These are phyloP conservation scores for Calliphora vicina DNA, from an alignment of 1,140 invertebrate genomes.

Conservation along the genomic window DNA sequence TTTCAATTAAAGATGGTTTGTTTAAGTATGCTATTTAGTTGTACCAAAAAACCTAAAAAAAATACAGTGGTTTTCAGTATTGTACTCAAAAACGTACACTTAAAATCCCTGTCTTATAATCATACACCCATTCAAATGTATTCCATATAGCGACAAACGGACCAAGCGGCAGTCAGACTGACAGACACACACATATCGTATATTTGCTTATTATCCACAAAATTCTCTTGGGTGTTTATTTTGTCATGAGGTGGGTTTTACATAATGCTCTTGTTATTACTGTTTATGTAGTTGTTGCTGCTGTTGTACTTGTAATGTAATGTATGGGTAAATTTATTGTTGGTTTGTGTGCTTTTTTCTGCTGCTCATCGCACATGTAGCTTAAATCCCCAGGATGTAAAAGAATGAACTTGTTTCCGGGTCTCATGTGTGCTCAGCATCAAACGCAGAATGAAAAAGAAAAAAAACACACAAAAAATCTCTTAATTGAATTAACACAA, in stretches of 20 bases:
- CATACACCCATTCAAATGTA: too few species aligned
- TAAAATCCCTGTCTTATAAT: too few species aligned
- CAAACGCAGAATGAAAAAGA: too few species aligned
- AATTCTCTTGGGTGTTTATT: background rate
- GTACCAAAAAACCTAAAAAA: too few species aligned
- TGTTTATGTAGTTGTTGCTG: too few species aligned
- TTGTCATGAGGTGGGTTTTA: background rate
- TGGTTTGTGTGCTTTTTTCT: too few species aligned
- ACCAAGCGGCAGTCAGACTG: too few species aligned
- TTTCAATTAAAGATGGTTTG: too few species aligned
- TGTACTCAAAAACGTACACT: too few species aligned
- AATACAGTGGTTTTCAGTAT: too few species aligned
- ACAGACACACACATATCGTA: background rate
- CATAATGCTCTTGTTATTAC: background rate
- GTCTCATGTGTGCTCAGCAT: background rate
- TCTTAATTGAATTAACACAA: constrained; percentile 7
- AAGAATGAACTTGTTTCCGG: constrained; percentile 9
- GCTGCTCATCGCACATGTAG: background rate
- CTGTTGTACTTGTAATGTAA: background rate
- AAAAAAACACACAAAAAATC: background rate
- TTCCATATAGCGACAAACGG: too few species aligned
- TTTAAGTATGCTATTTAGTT: too few species aligned
- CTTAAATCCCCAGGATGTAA: constrained; percentile 15
- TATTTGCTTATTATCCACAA: constrained; percentile 10
- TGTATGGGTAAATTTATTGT: background rate